These are phyloP conservation scores for Phymastichus coffea DNA, from an alignment of 1,140 invertebrate species.

Conservation along the genomic window DNA sequence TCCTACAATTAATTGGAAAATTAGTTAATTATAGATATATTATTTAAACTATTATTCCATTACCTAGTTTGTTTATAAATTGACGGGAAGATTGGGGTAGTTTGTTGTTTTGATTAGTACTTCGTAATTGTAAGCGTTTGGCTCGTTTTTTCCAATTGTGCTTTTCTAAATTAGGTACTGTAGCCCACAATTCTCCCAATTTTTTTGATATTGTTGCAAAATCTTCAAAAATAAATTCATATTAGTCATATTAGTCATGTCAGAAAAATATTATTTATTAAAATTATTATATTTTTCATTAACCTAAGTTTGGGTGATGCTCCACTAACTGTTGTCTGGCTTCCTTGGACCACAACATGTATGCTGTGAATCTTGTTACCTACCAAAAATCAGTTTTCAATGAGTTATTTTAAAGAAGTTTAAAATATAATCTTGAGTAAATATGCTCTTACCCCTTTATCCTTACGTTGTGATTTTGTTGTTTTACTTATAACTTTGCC, in stretches of 20 bases:
- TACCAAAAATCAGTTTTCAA: too few relatives aligned
- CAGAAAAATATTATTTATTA: neutral
- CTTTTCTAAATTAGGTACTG: conserved; percentile 62
- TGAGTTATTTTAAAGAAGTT: too few relatives aligned
- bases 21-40: conserved; percentile 27
- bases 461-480: conserved; percentile 72
- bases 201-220: conserved; percentile 78
- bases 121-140: too few relatives aligned
- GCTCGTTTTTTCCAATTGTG: conserved; percentile 77
- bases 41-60: too few relatives aligned
- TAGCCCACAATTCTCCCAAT: conserved; percentile 82
- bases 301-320: conserved; percentile 75
- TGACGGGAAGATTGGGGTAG: too few relatives aligned
- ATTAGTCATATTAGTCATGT: conserved; percentile 35
- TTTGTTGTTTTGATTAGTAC: too few relatives aligned
- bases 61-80: conserved; percentile 57
- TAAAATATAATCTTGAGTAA: conserved; percentile 16
- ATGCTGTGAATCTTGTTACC: conserved; percentile 81
- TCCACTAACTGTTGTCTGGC: conserved; percentile 71
- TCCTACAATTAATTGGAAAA: conserved; percentile 20
- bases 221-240: conserved; percentile 56
- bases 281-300: conserved; percentile 34
- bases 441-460: conserved; percentile 65
- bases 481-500: conserved; percentile 62
- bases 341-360: conserved; percentile 87